Base-by-base conservation (phyloP, 2,888 invertebrate species). In the Drosophila helvetica region DNA sequence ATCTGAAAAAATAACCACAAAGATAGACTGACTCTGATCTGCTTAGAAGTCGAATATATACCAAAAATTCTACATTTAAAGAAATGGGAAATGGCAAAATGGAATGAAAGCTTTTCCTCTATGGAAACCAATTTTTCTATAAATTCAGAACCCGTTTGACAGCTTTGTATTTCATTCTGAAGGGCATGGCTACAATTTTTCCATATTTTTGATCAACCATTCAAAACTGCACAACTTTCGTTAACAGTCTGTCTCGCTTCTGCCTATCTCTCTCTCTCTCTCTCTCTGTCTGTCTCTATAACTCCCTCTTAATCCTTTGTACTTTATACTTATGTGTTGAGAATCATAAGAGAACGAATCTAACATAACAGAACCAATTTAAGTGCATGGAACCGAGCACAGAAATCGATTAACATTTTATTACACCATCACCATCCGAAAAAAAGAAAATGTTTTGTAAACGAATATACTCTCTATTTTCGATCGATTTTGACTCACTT, bases 311-410 rank as follows among this genome's bases (percentile, higher is more conserved):
- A 59, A 59, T 56, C 53, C 18, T 64, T 68, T 75, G 54, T 80
- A 80, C 61, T 66, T 82, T 71, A 73, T 75, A 66, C 51, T 61
- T 72, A 66, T 77, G 60, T 75, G 61, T 82, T 87, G 68, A 69
- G 75, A 59, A 61, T 54, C 66, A 52, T 33, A 50, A 25, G 51
- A 56, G 66, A 70, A 22, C 61, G 42, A 74, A 74, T 50, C 10
- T 17, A 46, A 38, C 38, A 38, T 17, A 46, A 38, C 38, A 38
- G 38, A 50, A 30, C 12, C 30, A 55, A 55, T 27, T 38, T 51
- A 82, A 78, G 86, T 83, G 83, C 83, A 83, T 83, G 88, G 33
- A 86, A 80, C 57, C 65, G 53, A 78, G 83, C 83, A 83, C 83
- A 86, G 70, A 56, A 77, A 47, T 75, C 78, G 56, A 72, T 63